A percentile compares a stretch with the other conserved stretches of the same genome.
These are phyloP conservation scores for Hydriomena furcata DNA, from an alignment of 2,888 invertebrate species.

Conservation along the genomic window DNA sequence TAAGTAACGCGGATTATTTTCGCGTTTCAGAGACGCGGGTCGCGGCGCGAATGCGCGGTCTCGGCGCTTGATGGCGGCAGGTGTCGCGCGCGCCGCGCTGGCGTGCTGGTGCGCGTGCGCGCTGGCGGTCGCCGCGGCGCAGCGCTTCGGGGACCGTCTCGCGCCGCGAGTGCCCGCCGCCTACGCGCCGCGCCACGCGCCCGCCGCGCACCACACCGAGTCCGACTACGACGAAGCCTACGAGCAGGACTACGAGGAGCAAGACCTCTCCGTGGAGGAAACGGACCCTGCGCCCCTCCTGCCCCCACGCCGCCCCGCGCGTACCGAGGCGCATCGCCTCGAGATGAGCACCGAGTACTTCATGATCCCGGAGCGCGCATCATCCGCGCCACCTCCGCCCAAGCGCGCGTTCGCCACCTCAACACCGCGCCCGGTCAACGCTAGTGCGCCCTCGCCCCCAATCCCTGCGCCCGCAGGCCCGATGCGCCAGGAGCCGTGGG, in stretches of 20 bases:
- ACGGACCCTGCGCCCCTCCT: conserved; percentile 47
- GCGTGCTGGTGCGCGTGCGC: conserved; percentile 57
- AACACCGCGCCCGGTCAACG: conserved; percentile 50
- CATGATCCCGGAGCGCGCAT: conserved; percentile 85
- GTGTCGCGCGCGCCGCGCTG: conserved; percentile 62
- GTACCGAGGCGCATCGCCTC: conserved; percentile 81
- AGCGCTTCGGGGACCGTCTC: conserved; percentile 71
- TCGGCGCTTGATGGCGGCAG: conserved; percentile 69
- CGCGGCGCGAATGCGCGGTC: conserved; percentile 60
- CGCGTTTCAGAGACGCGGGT: conserved; percentile 61
- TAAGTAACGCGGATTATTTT: conserved; percentile 42
- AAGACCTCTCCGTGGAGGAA: conserved; percentile 47
- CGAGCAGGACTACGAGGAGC: conserved; percentile 65
- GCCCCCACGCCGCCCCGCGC: conserved; percentile 63
- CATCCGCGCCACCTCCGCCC: conserved; percentile 59
- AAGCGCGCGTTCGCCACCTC: conserved; percentile 51
- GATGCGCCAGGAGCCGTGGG: conserved; percentile 92
- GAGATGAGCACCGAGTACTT: conserved; percentile 95
- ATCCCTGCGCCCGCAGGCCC: conserved; percentile 58
- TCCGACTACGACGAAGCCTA: conserved; percentile 62
- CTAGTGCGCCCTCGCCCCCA: conserved; percentile 45
- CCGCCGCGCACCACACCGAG: conserved; percentile 54
- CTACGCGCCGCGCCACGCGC: conserved; percentile 66
- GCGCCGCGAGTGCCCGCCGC: conserved; percentile 70
- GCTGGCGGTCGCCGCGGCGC: conserved; percentile 51